phyloP scores from a whole-genome alignment of 2,797 vertebrate species.

The Presbytis comata region DNA sequence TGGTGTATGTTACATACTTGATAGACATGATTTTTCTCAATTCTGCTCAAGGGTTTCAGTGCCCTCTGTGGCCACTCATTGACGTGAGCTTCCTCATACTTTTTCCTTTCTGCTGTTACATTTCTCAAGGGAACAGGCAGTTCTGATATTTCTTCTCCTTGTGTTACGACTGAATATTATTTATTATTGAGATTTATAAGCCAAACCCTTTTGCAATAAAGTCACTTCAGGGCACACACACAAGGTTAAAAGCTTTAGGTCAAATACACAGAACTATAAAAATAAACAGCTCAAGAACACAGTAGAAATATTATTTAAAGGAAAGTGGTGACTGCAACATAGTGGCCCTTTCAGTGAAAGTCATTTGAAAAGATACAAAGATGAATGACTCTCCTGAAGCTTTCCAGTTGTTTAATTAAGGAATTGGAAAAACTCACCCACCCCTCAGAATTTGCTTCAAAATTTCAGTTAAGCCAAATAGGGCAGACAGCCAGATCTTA shows the following conservation, averaged over 20 bases:
- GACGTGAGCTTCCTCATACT: background rate
- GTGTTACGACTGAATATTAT: slow-evolving; percentile 47
- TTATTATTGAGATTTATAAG: slow-evolving; percentile 75
- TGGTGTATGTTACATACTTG: background rate
- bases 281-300: slow-evolving; percentile 66
- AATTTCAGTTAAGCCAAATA: slow-evolving; percentile 1
- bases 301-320: slow-evolving; percentile 76
- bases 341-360: slow-evolving; percentile 68
- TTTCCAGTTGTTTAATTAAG: slow-evolving; percentile 63
- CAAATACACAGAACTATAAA: slow-evolving; percentile 75
- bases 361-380: slow-evolving; percentile 66
- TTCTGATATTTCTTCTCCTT: slow-evolving; percentile 39
- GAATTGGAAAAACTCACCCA: slow-evolving; percentile 32
- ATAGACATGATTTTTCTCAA: background rate
- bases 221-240: slow-evolving; percentile 63
- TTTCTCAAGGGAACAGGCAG: slow-evolving; percentile 60
- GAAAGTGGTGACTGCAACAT: slow-evolving; percentile 57
- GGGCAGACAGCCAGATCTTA: slow-evolving; percentile 35
- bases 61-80: background rate
- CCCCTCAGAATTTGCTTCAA: slow-evolving; percentile 38
- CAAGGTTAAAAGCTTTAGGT: slow-evolving; percentile 79
- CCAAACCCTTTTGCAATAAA: slow-evolving; percentile 72
- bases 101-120: background rate
- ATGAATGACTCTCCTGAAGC: slow-evolving; percentile 60
- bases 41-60: background rate